Base-by-base conservation (phyloP, 2,113 vertebrate species). In the Oreochromis aureus region DNA sequence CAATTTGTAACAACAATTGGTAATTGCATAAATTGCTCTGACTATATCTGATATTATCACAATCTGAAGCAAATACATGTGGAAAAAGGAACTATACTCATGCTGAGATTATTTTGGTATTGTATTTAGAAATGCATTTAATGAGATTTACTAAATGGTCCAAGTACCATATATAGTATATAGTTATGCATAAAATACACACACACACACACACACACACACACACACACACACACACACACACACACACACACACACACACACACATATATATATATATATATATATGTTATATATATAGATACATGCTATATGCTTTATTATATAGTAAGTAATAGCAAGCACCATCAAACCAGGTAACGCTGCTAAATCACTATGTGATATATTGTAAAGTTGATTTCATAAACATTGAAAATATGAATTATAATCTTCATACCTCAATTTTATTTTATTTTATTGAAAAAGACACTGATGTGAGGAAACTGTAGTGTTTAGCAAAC, bases 1-100 rank as follows among this genome's bases (percentile, higher is more conserved):
- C 79, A 58, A 58, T 89, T 92, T 91, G 84, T 46, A 6, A 58
- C 81, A 85, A 89, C 59, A 86, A 73, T 54, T 36, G 15, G 30
- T 22, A n/a, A 85, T n/a, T 36, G 53, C 32, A 76, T 48, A 13
- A 81, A 88, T 73, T 30, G 44, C 80, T 54, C 27, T 15, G 61
- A 22, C 84, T 87, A 10, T 3, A 80, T 89, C 10, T 41, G 46
- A 80, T 30, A 24, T 73, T 46, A 73, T 73, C 13, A 73, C 22
- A 73, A 18, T 83, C 24, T 69, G 19, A 27, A 80, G 51, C 12
- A 81, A 82, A 91, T 80, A 55, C n/a, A 69, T 44, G 12, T n/a
- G 34, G 16, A 39, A 36, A 81, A 59, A 11, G 9, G 16, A 83
- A 6, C 4, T 30, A 2, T 59, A 55, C 30, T 39, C 66, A 69